Percentiles rank a stretch among this genome's conserved stretches.
These are phyloP conservation scores for Passer montanus DNA, from an alignment of 2,113 vertebrate genomes.

Conservation along the genomic window DNA sequence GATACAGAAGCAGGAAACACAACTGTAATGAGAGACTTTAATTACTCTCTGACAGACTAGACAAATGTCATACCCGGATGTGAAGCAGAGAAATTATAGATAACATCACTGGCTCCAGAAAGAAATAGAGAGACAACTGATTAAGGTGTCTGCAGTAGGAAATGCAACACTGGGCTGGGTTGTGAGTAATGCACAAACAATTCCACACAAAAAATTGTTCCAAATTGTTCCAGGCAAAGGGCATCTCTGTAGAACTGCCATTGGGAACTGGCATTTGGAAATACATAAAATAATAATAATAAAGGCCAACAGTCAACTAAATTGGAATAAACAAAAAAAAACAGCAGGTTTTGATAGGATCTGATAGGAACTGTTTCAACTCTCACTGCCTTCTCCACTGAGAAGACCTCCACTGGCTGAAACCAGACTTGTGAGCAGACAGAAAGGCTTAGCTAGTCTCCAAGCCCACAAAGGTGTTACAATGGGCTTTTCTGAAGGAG, in stretches of 20 bases:
- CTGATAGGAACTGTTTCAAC: rapidly evolving
- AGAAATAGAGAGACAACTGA: not conserved
- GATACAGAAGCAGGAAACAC: slow-evolving; percentile 14
- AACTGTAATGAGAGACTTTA: slow-evolving; percentile 23
- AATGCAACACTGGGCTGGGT: not conserved
- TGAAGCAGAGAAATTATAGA: slow-evolving; percentile 13
- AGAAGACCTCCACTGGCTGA: not conserved
- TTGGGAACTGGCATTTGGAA: not conserved
- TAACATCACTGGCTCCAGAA: not conserved
- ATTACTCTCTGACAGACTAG: slow-evolving; percentile 1
- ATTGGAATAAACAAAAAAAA: not conserved
- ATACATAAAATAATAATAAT: not conserved
- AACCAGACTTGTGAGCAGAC: not conserved
- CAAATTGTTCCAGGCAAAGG: not conserved
- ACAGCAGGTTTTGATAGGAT: not conserved
- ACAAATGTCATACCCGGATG: not conserved
- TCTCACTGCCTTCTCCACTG: not conserved
- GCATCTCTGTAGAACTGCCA: not conserved
- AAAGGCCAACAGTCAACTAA: not conserved
- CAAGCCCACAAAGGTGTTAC: not conserved
- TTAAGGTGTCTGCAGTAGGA: not conserved
- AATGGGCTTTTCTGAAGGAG: not conserved
- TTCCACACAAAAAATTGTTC: not conserved
- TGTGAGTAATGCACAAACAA: not conserved
- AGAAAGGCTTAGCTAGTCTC: not conserved